Evolutionary conservation across 2,113 vertebrate genomes (phyloP), one percentile per base, ranked within the genome.

Genomic region (Amazona vittata): DNA sequence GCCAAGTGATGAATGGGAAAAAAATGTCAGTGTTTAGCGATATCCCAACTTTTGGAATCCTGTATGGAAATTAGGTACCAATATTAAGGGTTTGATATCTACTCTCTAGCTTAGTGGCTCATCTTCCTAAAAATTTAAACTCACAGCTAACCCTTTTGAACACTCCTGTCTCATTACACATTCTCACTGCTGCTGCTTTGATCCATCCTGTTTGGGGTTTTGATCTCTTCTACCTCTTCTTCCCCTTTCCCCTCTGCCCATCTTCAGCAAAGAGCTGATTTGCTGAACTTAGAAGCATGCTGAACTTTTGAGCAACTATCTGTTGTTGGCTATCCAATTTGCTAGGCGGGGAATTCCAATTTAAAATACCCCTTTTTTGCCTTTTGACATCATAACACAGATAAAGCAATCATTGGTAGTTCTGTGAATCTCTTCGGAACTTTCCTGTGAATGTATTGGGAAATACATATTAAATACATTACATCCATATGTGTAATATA

Each of bases 401-500:
- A 88, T 65, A 81, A 82, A 93, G 20, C 39, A 81, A 81, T 70
- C 60, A 76, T 83, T 53, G 74, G 21, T 33, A 81, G 65, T 41
- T 9, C 26, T 73, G 29, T 76, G 68, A 82, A 77, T 80, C 31
- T 44, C 62, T 95, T 74, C 91, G 63, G 59, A 90, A 83, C 11
- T 68, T 89, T 76, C 37, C 63, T 46, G 24, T 67, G 50, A 91
- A 81, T 55, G 15, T 52, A 24, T 11, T 57, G 55, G 55, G 69
- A 90, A 93, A 84, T 67, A 46, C 8, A 43, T 74, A 91, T 81
- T 90, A 89, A 94, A 90, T 82, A 83, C 43, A 44, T 86, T 94
- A 39, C 41, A 83, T 53, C 29, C 35, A 84, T 20, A 64, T 68
- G 24, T 0, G 0, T 82, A 82, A 85, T 74, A 82, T 57, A 74